Conservation (phyloP, 2,797 vertebrate genomes). For the Rhincodon typus region DNA sequence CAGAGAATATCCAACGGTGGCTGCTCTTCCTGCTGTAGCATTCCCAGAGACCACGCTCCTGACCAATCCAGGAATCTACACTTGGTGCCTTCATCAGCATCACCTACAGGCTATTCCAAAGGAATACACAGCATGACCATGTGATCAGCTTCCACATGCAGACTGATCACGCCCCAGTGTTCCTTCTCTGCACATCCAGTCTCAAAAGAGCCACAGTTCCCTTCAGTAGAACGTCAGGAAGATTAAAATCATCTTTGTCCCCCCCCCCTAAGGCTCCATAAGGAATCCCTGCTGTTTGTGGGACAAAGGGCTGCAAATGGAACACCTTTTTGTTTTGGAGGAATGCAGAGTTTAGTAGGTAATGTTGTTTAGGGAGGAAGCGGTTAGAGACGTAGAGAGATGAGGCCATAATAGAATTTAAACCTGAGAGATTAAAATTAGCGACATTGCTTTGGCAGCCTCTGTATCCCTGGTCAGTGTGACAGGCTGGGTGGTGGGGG, state of each 20-base stretch:
- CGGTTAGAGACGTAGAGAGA: neutral
- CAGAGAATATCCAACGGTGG: neutral
- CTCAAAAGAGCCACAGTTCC: neutral
- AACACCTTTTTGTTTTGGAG: neutral
- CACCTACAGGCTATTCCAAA: neutral
- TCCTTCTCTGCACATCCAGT: neutral
- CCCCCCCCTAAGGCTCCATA: neutral
- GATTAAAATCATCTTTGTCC: neutral
- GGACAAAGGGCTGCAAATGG: neutral
- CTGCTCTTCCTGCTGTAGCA: neutral
- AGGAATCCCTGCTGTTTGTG: neutral
- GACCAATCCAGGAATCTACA: neutral
- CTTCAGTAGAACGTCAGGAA: neutral
- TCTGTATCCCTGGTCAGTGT: neutral
- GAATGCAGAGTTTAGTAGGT: neutral
- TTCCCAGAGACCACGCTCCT: neutral
- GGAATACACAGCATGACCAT: neutral
- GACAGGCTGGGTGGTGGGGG: neutral
- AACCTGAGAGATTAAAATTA: neutral
- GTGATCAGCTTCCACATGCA: neutral
- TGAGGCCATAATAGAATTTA: neutral
- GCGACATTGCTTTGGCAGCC: neutral
- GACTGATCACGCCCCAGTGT: neutral
- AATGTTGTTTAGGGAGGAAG: neutral
- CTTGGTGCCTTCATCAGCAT: neutral